Percentiles rank a stretch among this genome's conserved stretches.
Conservation (phyloP, 2,113 vertebrate genomes). For the Syngnathoides biaculeatus region DNA sequence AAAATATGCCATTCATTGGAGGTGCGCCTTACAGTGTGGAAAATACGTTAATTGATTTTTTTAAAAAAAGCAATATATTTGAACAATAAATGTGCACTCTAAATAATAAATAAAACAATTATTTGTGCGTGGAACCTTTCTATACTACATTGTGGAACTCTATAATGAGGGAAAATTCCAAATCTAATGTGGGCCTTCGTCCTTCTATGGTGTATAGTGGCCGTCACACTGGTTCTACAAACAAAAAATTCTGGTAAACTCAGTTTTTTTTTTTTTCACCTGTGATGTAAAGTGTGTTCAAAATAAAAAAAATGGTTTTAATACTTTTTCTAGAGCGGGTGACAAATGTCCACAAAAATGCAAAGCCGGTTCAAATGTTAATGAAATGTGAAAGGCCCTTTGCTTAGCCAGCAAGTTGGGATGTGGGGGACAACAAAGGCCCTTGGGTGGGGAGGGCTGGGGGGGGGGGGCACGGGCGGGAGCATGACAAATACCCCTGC, state of each 20-base stretch:
- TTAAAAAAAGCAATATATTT: too few relatives aligned
- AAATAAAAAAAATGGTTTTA: constrained; percentile 2
- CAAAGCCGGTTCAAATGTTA: constrained; percentile 76
- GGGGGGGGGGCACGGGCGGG: constrained; percentile 64
- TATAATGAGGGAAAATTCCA: too few relatives aligned
- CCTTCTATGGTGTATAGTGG: background rate
- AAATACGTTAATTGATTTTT: too few relatives aligned
- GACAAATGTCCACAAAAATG: constrained; percentile 55
- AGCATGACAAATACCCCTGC: constrained; percentile 78
- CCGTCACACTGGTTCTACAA: background rate
- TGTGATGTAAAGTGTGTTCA: background rate
- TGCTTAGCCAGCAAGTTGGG: constrained; percentile 79
- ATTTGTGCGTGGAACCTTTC: too few relatives aligned
- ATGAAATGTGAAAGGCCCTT: constrained; percentile 74
- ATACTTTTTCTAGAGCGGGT: background rate
- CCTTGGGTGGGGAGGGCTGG: constrained; percentile 60
- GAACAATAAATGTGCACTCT: too few relatives aligned
- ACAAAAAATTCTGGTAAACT: background rate
- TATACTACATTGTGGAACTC: too few relatives aligned
- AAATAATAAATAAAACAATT: too few relatives aligned
- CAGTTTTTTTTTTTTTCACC: too few relatives aligned
- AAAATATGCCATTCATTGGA: too few relatives aligned
- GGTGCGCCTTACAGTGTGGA: too few relatives aligned
- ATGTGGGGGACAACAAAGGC: constrained; percentile 76
- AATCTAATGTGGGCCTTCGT: too few relatives aligned